A percentile compares a stretch with the other conserved stretches of the same genome.
Conservation (phyloP, 1,140 invertebrate genomes). For the Hycleus cichorii region DNA sequence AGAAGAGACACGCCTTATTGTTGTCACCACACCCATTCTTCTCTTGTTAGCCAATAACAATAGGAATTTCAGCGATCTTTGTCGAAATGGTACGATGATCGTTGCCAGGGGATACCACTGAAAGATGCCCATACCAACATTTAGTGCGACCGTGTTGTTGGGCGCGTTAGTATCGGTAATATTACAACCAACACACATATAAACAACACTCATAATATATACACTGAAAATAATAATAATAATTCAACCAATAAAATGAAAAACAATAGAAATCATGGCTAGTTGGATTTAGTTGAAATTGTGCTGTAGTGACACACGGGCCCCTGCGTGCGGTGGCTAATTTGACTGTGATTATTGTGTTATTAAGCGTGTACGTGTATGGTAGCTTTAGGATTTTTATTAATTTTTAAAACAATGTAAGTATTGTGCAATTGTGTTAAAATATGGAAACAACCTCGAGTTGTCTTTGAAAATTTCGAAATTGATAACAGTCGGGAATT, state of each 20-base stretch:
- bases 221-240: too few relatives aligned
- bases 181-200: too few relatives aligned
- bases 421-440: neutral
- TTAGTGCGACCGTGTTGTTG: constrained; percentile 40
- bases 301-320: too few relatives aligned
- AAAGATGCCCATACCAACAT: constrained; percentile 32
- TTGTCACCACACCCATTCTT: constrained; percentile 9
- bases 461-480: too few relatives aligned
- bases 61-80: constrained; percentile 12
- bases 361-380: constrained; percentile 2
- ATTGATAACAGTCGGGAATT: too few relatives aligned
- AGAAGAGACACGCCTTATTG: constrained; percentile 16
- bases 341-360: too few relatives aligned
- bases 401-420: neutral
- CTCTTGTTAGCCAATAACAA: constrained; percentile 24
- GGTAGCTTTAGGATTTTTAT: constrained; percentile 8
- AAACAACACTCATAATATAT: too few relatives aligned
- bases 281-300: too few relatives aligned
- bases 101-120: constrained; percentile 41
- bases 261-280: too few relatives aligned
- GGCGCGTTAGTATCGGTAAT: constrained; percentile 33
- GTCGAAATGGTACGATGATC: constrained; percentile 27
- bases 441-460: too few relatives aligned
- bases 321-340: too few relatives aligned
- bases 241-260: too few relatives aligned